Conservation (phyloP, 1,140 invertebrate genomes). For the Metopolophium dirhodum region DNA sequence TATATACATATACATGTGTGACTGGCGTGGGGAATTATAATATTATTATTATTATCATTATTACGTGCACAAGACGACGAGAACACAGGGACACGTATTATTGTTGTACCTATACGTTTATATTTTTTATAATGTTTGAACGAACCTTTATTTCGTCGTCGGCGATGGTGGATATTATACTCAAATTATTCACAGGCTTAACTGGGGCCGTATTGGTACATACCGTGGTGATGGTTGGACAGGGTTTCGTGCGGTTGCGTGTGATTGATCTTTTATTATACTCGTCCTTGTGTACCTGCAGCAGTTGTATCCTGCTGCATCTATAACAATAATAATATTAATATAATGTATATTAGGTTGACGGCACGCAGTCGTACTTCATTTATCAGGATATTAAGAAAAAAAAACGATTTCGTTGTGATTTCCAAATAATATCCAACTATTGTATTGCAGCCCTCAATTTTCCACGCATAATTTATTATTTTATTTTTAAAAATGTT, state of each 20-base stretch:
- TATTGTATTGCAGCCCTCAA: not conserved
- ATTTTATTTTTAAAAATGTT: not conserved
- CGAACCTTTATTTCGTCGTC: not conserved
- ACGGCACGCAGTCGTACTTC: not conserved
- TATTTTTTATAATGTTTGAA: constrained; percentile 1
- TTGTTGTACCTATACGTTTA: not conserved
- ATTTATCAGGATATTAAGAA: not conserved
- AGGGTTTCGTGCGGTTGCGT: not conserved
- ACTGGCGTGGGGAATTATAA: not conserved
- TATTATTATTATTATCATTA: not conserved
- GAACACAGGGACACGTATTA: constrained; percentile 8
- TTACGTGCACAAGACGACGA: not conserved
- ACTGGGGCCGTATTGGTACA: not conserved
- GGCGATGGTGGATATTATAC: not conserved
- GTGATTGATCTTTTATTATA: constrained; percentile 31
- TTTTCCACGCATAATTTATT: not conserved
- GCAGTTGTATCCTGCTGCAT: not conserved
- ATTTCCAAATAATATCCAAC: not conserved
- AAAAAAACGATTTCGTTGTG: not conserved
- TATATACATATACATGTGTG: not conserved
- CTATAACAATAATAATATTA: too few species aligned
- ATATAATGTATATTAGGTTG: not conserved
- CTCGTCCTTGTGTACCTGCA: not conserved
- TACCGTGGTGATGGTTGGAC: not conserved
- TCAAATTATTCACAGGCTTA: constrained; percentile 7